Percentiles rank a stretch among this genome's conserved stretches.
Evolutionary conservation across 2,113 vertebrate genomes (phyloP).

Genomic region (Crotalus horridus): DNA sequence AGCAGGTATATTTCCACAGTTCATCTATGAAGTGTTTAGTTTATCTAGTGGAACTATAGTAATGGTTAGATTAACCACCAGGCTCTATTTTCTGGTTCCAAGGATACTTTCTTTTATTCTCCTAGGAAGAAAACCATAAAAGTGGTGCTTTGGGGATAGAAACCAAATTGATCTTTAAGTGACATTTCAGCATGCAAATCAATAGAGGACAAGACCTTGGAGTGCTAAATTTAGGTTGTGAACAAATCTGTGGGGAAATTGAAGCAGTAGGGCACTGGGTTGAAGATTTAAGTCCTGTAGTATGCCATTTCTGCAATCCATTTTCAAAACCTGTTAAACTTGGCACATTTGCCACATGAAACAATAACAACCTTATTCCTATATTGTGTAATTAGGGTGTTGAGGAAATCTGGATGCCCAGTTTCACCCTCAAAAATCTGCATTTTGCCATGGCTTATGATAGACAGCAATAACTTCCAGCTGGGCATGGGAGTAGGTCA

Average conservation of each 20-base stretch:
- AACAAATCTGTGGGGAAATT: not conserved
- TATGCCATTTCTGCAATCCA: not conserved
- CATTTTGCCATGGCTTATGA: not conserved
- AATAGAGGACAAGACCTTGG: not conserved
- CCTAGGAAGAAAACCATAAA: not conserved
- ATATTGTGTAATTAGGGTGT: not conserved
- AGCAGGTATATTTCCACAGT: not conserved
- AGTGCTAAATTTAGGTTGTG: not conserved
- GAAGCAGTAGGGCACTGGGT: not conserved
- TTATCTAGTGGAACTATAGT: not conserved
- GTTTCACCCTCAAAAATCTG: not conserved
- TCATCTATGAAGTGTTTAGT: not conserved
- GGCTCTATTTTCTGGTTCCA: not conserved
- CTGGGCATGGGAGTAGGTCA: not conserved
- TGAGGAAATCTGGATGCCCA: not conserved
- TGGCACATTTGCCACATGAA: not conserved
- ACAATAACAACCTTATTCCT: not conserved
- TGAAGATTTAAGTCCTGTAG: not conserved
- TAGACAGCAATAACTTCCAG: not conserved
- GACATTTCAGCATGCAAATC: not conserved
- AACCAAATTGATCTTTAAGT: not conserved
- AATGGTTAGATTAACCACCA: not conserved
- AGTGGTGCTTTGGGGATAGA: not conserved
- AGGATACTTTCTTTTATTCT: not conserved
- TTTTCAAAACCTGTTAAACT: not conserved